phyloP scores from a whole-genome alignment of 2,113 vertebrate genomes.

The Eleginops maclovinus region DNA sequence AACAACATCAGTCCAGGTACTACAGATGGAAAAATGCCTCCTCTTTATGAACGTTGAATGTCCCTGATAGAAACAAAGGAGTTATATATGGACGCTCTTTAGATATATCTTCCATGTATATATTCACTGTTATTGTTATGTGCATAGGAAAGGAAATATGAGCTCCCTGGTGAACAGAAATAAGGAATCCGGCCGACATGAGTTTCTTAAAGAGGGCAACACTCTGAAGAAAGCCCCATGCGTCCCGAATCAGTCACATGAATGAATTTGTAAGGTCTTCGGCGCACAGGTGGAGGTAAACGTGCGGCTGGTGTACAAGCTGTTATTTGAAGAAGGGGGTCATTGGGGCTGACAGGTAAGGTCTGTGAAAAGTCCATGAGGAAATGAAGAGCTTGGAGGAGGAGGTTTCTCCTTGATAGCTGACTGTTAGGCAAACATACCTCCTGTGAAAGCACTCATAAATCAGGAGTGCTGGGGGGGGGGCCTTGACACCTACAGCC shows the following conservation, averaged over 20 bases:
- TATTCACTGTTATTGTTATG: neutral
- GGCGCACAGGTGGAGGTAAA: conserved; percentile 28
- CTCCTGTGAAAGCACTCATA: conserved; percentile 63
- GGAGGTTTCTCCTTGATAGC: conserved; percentile 51
- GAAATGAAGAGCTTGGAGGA: conserved; percentile 55
- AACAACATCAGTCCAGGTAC: no score
- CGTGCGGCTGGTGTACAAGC: conserved; percentile 1
- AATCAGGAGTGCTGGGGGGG: conserved; percentile 40
- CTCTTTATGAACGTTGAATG: no score
- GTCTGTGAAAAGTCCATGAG: conserved; percentile 54
- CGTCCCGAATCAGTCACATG: conserved; percentile 32
- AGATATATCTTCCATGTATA: no score
- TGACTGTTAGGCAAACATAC: conserved; percentile 61
- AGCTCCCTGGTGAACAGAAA: conserved; percentile 28
- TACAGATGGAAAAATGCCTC: no score
- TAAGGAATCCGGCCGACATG: conserved; percentile 14
- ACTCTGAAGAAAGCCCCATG: neutral
- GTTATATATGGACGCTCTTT: no score
- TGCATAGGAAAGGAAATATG: conserved; percentile 19
- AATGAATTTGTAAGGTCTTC: conserved; percentile 36
- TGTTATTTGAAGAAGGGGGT: conserved; percentile 32
- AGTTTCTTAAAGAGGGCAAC: conserved; percentile 15
- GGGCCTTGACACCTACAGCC: conserved; percentile 24
- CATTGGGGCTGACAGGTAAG: conserved; percentile 51
- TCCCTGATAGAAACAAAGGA: no score